Conservation (phyloP, 2,888 invertebrate species). For the Pachydiplax longipennis region DNA sequence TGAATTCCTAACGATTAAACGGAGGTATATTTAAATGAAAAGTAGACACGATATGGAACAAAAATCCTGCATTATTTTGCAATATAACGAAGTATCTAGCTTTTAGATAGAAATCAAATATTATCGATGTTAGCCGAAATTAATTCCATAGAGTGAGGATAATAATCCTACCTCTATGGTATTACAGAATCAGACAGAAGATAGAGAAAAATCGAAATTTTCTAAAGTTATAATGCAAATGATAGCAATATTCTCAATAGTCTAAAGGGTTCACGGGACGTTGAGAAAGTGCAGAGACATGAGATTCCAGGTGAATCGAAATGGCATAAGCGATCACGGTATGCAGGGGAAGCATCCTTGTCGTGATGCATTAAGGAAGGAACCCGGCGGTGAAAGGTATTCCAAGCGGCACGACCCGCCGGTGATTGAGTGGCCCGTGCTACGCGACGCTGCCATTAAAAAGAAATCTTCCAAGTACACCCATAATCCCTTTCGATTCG, state of each 20-base stretch:
- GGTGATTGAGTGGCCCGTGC: conserved; percentile 31
- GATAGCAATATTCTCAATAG: neutral
- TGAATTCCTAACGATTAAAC: too few relatives aligned
- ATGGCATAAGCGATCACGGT: conserved; percentile 24
- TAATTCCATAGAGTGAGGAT: too few relatives aligned
- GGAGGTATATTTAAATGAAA: too few relatives aligned
- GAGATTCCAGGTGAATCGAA: neutral
- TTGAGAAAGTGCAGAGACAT: neutral
- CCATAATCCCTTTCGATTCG: neutral
- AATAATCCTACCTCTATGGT: too few relatives aligned
- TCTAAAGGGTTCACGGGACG: neutral
- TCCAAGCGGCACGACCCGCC: neutral
- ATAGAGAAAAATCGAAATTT: too few relatives aligned
- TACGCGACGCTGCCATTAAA: neutral
- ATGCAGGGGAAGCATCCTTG: neutral
- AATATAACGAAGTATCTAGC: too few relatives aligned
- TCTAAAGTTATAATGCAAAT: too few relatives aligned
- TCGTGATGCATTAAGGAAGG: neutral
- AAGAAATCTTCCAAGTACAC: neutral
- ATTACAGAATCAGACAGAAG: too few relatives aligned
- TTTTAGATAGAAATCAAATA: too few relatives aligned
- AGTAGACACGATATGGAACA: too few relatives aligned
- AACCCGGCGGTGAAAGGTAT: neutral
- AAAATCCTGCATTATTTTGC: too few relatives aligned
- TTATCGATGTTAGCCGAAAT: too few relatives aligned